Conservation (phyloP, 2,113 vertebrate genomes). For the Sakesphorus luctuosus region DNA sequence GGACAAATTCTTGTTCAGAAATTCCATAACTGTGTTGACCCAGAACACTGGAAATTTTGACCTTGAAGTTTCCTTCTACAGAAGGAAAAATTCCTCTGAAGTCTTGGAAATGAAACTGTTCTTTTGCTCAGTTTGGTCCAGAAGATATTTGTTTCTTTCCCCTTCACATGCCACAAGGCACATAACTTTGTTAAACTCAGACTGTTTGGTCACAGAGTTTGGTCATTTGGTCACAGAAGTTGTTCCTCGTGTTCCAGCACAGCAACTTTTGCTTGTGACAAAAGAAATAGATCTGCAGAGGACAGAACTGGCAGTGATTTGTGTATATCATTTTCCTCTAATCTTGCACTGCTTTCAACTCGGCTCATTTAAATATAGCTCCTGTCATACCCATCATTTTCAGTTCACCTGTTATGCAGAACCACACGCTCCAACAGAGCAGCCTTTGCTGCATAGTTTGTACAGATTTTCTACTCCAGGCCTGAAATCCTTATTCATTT, state of each 20-base stretch:
- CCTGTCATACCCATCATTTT: slow-evolving; percentile 44
- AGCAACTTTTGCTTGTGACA: slow-evolving; percentile 4
- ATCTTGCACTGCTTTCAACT: slow-evolving; percentile 30
- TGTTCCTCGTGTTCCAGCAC: neutral
- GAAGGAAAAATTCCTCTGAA: neutral
- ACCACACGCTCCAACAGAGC: slow-evolving; percentile 1
- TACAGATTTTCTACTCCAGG: neutral
- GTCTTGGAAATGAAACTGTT: neutral
- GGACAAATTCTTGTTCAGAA: neutral
- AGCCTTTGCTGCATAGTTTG: neutral
- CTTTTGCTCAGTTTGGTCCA: neutral
- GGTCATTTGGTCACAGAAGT: neutral
- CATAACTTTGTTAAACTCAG: neutral
- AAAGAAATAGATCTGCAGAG: neutral
- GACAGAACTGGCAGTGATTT: slow-evolving; percentile 3
- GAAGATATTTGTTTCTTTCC: neutral
- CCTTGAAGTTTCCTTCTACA: neutral
- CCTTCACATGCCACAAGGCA: neutral
- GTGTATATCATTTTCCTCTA: slow-evolving; percentile 8
- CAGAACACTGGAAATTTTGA: neutral
- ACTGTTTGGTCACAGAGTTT: neutral
- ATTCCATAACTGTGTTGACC: neutral
- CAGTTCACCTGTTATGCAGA: slow-evolving; percentile 52
- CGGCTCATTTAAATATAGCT: slow-evolving; percentile 41
- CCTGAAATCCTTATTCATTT: neutral